Evolutionary conservation across 2,797 vertebrate genomes (phyloP), one percentile per base, ranked within the genome.

Genomic region (Gymnocypris eckloni): DNA sequence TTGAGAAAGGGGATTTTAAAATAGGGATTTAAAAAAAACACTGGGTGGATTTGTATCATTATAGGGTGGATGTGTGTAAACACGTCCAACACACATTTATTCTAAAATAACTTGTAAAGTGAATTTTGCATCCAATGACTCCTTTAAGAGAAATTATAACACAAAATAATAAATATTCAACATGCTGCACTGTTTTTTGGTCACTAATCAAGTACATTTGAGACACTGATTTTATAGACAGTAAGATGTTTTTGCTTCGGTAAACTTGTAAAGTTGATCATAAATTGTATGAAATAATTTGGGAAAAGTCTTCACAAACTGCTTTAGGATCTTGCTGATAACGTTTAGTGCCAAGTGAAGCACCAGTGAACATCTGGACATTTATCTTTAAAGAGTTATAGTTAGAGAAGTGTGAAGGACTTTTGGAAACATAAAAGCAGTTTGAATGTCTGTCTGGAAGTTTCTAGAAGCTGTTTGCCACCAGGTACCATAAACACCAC

Each of bases 381-480:
- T 82, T 73, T 12, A 50, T 43, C 22, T 72, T 56, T 48, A n/a
- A 70, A 39, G 37, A 43, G 37, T 56, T 78, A 59, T 54, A 50
- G 15, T 59, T 33, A 70, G 13, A 71, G 13, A 18, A 22, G 3
- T 25, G 6, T 39, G 1, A 50, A 83, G 39, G 25, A n/a, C 16
- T 33, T 66, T 20, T 50, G 20, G 7, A 67, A 76, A 15, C 3
- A 43, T 78, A 78, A 45, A 64, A 52, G 1, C 18, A 45, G 66
- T 20, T 61, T 85, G 41, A 72, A 5, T 48, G 52, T 71, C 52
- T 79, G 4, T 71, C 25, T 59, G 50, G 52, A 85, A 79, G 76
- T 56, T 77, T 79, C 28, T 20, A 73, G 72, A 76, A 25, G 28
- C 12, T 54, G 2, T 64, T 79, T 61, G 67, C 77, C 54, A 71